Evolutionary conservation across 2,797 vertebrate genomes (phyloP).

Genomic region (Rhinatrema bivittatum): DNA sequence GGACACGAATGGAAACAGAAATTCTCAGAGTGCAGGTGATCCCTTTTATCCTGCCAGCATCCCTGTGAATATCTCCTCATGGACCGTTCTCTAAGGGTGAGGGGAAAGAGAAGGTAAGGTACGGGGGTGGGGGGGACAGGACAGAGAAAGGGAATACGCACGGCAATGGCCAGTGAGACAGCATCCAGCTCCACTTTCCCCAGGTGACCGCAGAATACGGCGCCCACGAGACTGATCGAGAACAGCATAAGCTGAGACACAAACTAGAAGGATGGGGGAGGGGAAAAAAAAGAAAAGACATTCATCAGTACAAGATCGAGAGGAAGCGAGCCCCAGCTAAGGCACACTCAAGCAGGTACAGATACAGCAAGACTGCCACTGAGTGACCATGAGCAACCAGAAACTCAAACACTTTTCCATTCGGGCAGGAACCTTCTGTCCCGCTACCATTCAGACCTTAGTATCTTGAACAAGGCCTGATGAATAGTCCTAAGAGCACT

Average conservation of each 20-base stretch:
- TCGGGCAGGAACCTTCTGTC: too few species aligned
- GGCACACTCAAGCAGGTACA: background rate
- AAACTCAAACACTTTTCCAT: too few species aligned
- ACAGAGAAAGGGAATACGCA: too few species aligned
- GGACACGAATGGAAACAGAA: background rate
- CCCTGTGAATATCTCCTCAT: background rate
- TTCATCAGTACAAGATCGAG: background rate
- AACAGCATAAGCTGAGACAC: conserved; percentile 63
- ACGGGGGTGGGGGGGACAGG: too few species aligned
- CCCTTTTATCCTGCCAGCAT: background rate
- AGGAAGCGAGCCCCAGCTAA: background rate
- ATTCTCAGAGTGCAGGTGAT: background rate
- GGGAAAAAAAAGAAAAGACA: fast-evolving
- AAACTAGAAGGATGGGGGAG: conserved; percentile 52
- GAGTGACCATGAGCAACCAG: too few species aligned
- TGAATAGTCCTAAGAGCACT: too few species aligned
- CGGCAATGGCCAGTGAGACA: conserved; percentile 65
- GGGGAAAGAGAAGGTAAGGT: too few species aligned
- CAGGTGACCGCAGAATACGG: conserved; percentile 80
- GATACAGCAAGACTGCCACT: too few species aligned
- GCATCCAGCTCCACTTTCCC: conserved; percentile 68
- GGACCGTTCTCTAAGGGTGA: background rate
- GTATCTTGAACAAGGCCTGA: too few species aligned
- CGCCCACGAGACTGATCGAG: conserved; percentile 64
- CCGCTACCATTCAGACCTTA: too few species aligned